Base-by-base conservation (phyloP, 2,113 vertebrate genomes). In the Notiomystis cincta region DNA sequence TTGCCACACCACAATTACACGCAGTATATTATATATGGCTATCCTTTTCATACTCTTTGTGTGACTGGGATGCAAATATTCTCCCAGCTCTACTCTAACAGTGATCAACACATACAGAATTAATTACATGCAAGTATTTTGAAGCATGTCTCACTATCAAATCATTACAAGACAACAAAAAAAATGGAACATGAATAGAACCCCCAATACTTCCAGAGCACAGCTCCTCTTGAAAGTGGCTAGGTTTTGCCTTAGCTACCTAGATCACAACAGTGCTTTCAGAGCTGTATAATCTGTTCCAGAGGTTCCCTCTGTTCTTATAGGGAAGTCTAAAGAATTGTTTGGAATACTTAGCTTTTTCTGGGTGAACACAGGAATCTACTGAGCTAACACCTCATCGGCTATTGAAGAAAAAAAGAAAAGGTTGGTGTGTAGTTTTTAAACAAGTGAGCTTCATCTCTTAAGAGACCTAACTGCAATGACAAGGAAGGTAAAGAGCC, bases 1-100 rank as follows among this genome's bases (percentile, higher is more conserved):
- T 19, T 69, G 90, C 53, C 60, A 87, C 87, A 50, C 84, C 76
- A 45, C 62, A 81, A 31, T 70, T 57, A n/a, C n/a, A n/a, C 78
- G 69, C 75, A 87, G 78, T 70, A 6, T 45, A 67, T 77, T 77
- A 90, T 31, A 83, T 95, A 96, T 88, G 95, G 87, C 93, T 95
- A 90, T 83, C 58, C 87, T 93, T 90, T 73, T 82, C 79, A 86
- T 57, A 73, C 76, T 65, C 42, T 78, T 44, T 60, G 42, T 71
- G 58, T 77, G 69, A 57, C 77, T 86, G 83, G 64, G 67, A 78
- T 67, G 83, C 57, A 78, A 37, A 45, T 53, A 40, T 10, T 72
- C 40, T 81, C 51, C 82, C 69, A 92, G 80, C 21, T 93, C 62
- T 77, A 31, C 75, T 72, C 64, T 75, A 47, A 75, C 54, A 82